Evolutionary conservation across 2,888 invertebrate species (phyloP), one percentile per base, ranked within the genome.

Genomic region (Amblyjoppa fuscipennis): DNA sequence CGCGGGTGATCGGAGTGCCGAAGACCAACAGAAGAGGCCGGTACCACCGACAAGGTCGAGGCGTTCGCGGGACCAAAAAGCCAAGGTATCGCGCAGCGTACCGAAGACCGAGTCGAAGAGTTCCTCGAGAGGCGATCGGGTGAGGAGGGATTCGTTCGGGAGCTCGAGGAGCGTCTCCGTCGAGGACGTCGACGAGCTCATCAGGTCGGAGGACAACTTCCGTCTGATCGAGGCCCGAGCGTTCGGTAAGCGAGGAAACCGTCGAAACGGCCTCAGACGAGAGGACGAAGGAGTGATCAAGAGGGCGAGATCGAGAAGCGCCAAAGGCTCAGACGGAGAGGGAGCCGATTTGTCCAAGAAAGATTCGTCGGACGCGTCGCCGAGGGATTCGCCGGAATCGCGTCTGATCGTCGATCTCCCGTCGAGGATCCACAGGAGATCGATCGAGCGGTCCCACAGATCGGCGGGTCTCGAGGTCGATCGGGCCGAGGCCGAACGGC

Each of bases 121-220:
- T 70, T 49, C 41, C 9, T 16, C 69, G 38, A 71, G 5, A 25
- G 61, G 34, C 1, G 56, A 71, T 0, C 53, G n/a, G 1, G 73
- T 83, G 11, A 79, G 88, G 20, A 88, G 85, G 9, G 88, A 89
- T 11, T 85, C 86, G 0, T 78, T 66, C 75, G 82, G 90, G 11
- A 89, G 89, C 69, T 91, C 91, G 0, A 84, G 88, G 38, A 92
- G 92, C 83, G 88, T 92, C 4, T 92, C 92, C 1, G 85, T 92
- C 31, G 92, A 92, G 84, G 92, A 92, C 87, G 90, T 92, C 3
- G 92, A 92, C 59, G 92, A 92, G n/a, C 69, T 92, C 45, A 92
- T 92, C n/a, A 88, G 90, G 51, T 90, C 91, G 7, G 91, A 92
- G 79, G 89, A 92, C 49, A 91, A 91, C 56, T 88, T 89, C 1